Evolutionary conservation across 2,888 invertebrate genomes (phyloP).

Genomic region (Furcula furcula): DNA sequence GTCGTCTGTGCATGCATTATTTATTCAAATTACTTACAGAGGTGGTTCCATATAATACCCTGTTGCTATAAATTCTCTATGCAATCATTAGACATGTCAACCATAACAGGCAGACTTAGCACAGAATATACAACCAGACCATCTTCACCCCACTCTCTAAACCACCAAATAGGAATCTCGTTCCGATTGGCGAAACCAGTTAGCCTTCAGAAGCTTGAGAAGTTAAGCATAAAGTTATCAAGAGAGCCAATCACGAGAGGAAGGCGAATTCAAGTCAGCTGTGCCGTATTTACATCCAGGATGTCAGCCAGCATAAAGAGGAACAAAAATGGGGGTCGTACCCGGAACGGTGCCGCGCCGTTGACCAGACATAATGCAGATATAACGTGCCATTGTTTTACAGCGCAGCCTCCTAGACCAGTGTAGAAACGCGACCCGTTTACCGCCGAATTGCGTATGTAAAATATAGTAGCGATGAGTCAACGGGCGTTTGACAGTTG

Average conservation of each 20-base stretch:
- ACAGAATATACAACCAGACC: constrained; percentile 23
- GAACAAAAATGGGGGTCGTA: constrained; percentile 12
- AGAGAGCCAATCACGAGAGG: constrained; percentile 20
- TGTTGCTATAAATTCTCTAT: constrained; percentile 14
- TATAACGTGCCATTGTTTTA: constrained; percentile 31
- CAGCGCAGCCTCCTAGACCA: constrained; percentile 24
- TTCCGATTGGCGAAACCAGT: constrained; percentile 23
- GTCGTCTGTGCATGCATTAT: not conserved
- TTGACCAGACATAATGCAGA: constrained; percentile 8
- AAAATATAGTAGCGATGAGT: constrained; percentile 69
- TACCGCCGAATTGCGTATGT: constrained; percentile 61
- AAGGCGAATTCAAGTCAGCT: constrained; percentile 32
- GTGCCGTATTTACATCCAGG: constrained; percentile 36
- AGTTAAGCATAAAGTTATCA: constrained; percentile 10
- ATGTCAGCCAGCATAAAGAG: constrained; percentile 22
- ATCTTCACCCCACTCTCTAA: constrained; percentile 29
- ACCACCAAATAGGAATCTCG: constrained; percentile 29
- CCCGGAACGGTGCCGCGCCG: constrained; percentile 4
- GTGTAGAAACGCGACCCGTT: constrained; percentile 38
- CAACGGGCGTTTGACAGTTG: constrained; percentile 75
- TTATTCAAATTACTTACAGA: constrained; percentile 5
- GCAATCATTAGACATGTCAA: constrained; percentile 17
- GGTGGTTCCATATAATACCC: constrained; percentile 15
- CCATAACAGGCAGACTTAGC: constrained; percentile 19
- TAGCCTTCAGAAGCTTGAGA: constrained; percentile 25